Evolutionary conservation across 2,888 invertebrate genomes (phyloP).

Genomic region (Nomada lathburiana): DNA sequence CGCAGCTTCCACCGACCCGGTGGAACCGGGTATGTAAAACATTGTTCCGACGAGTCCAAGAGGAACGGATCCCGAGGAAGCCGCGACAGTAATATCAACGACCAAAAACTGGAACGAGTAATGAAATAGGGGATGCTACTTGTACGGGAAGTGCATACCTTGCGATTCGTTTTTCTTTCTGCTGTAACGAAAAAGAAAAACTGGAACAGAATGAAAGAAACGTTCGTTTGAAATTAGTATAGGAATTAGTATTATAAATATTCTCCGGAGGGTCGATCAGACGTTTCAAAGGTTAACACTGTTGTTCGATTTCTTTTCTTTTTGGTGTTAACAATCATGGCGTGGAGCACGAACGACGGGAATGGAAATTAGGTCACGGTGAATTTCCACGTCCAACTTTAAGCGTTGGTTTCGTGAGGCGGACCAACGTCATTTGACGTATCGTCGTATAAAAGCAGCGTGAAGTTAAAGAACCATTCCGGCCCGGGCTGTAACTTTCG

Average conservation of each 20-base stretch:
- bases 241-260: neutral
- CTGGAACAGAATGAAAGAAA: too few relatives aligned
- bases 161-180: neutral
- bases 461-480: slow-evolving; percentile 69
- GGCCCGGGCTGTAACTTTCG: slow-evolving; percentile 68
- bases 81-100: slow-evolving; percentile 38
- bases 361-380: slow-evolving; percentile 33
- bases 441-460: slow-evolving; percentile 73
- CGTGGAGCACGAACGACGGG: neutral
- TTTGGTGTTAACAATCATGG: neutral
- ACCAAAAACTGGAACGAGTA: slow-evolving; percentile 41
- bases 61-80: slow-evolving; percentile 36
- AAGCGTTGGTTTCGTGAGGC: slow-evolving; percentile 48
- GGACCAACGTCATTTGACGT: slow-evolving; percentile 65
- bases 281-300: too few relatives aligned
- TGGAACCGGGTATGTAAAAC: slow-evolving; percentile 60
- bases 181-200: neutral
- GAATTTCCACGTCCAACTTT: slow-evolving; percentile 33
- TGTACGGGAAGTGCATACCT: neutral
- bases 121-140: too few relatives aligned
- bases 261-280: neutral
- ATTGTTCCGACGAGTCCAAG: slow-evolving; percentile 53
- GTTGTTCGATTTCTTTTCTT: too few relatives aligned
- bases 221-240: too few relatives aligned
- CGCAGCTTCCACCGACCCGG: slow-evolving; percentile 40